These are phyloP conservation scores for Henricia sp. DNA, from an alignment of 53 echinoderm and acorn worm genomes.

Conservation along the genomic window DNA sequence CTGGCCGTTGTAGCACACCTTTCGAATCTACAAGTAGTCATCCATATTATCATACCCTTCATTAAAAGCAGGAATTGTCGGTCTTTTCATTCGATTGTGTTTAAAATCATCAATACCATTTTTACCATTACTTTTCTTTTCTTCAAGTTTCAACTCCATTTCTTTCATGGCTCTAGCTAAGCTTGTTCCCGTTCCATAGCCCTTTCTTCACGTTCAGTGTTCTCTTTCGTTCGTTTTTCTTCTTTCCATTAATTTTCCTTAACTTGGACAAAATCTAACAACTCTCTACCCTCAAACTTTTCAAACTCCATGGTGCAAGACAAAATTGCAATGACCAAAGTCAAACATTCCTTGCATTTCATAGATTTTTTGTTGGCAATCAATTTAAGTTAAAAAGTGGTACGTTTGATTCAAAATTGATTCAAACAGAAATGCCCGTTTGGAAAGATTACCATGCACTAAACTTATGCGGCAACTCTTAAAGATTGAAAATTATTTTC, in stretches of 20 bases:
- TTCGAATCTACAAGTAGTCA: conserved; percentile 20
- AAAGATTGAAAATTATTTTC: too few relatives aligned
- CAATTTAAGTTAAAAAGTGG: too few relatives aligned
- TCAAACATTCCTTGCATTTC: too few relatives aligned
- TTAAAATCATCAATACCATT: not conserved
- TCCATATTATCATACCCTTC: conserved; percentile 39
- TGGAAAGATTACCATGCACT: too few relatives aligned
- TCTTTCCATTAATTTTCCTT: not conserved
- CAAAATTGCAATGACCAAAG: not conserved
- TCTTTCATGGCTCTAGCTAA: not conserved
- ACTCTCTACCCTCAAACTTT: not conserved
- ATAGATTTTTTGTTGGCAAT: too few relatives aligned
- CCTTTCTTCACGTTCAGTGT: not conserved
- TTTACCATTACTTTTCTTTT: not conserved
- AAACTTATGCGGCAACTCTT: too few relatives aligned
- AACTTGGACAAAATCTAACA: not conserved
- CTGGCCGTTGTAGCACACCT: not conserved
- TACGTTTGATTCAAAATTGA: too few relatives aligned
- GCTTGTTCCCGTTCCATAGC: not conserved
- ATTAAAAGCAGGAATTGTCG: conserved; percentile 5
- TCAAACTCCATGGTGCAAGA: conserved; percentile 32
- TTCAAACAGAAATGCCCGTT: too few relatives aligned
- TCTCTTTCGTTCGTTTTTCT: not conserved
- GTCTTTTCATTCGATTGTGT: conserved; percentile 9
- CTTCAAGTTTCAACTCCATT: not conserved